These are phyloP conservation scores for Forficula auricularia DNA, from an alignment of 1,140 invertebrate genomes.

Conservation along the genomic window DNA sequence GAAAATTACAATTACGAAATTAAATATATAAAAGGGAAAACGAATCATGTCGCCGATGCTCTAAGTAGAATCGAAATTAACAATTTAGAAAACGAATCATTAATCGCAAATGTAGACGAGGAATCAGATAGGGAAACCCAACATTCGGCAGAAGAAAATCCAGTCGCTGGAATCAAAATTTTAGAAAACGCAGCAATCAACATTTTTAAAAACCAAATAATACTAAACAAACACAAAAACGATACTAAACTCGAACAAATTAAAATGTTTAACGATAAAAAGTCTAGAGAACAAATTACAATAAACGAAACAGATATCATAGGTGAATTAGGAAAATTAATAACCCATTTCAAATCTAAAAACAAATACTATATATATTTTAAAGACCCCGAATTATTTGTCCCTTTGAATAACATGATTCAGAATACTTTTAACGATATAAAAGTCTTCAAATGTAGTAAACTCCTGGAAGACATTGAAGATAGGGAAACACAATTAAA, in stretches of 20 bases:
- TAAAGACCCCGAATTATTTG: not conserved
- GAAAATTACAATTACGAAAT: slow-evolving; percentile 29
- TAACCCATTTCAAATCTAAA: too few species aligned
- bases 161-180: too few species aligned
- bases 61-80: slow-evolving; percentile 13
- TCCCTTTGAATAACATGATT: not conserved
- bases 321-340: too few species aligned
- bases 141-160: not conserved
- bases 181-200: too few species aligned
- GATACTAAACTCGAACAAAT: not conserved
- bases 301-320: too few species aligned
- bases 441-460: not conserved
- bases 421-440: not conserved
- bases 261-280: not conserved
- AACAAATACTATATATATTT: not conserved
- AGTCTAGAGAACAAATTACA: too few species aligned
- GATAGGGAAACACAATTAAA: not conserved
- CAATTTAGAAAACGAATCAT: not conserved
- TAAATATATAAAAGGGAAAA: slow-evolving; percentile 23
- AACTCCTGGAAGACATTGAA: not conserved
- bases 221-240: not conserved
- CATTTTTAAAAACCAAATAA: too few species aligned
- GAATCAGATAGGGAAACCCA: not conserved
- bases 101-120: not conserved
- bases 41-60: slow-evolving; percentile 22